Percentiles rank a stretch among this genome's conserved stretches.
phyloP scores from a whole-genome alignment of 1,140 invertebrate genomes.

The Zophobas morio region DNA sequence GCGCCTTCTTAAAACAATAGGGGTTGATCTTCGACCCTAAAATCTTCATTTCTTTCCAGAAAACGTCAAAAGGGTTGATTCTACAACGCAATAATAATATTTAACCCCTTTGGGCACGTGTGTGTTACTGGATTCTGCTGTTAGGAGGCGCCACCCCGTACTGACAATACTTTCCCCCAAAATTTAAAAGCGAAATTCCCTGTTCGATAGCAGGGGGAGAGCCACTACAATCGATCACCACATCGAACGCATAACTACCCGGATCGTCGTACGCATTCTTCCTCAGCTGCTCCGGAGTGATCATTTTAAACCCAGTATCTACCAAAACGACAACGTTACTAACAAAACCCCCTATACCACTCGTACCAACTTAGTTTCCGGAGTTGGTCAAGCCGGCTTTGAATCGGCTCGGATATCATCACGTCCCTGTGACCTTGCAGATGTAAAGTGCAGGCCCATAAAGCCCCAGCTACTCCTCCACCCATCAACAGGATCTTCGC shows the following conservation, averaged over 20 bases:
- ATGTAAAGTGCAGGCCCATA: slow-evolving; percentile 76
- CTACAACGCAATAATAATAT: slow-evolving; percentile 67
- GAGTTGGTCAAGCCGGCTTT: slow-evolving; percentile 69
- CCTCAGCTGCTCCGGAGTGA: slow-evolving; percentile 71
- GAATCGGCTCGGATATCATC: slow-evolving; percentile 75
- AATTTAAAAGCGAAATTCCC: slow-evolving; percentile 66
- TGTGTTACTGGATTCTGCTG: slow-evolving; percentile 64
- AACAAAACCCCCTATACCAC: slow-evolving; percentile 46
- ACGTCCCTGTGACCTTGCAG: slow-evolving; percentile 77
- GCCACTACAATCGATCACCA: slow-evolving; percentile 78
- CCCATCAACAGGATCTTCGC: slow-evolving; percentile 70
- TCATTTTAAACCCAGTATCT: slow-evolving; percentile 73
- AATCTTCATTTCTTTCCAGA: slow-evolving; percentile 75
- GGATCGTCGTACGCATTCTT: slow-evolving; percentile 59
- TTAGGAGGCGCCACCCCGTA: slow-evolving; percentile 71
- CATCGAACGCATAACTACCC: slow-evolving; percentile 68
- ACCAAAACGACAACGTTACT: slow-evolving; percentile 35
- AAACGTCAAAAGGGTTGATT: slow-evolving; percentile 72
- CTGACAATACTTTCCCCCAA: slow-evolving; percentile 70
- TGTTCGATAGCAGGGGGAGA: slow-evolving; percentile 70
- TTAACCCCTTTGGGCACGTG: not conserved
- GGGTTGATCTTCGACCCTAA: slow-evolving; percentile 79
- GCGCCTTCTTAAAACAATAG: slow-evolving; percentile 75
- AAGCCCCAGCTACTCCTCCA: slow-evolving; percentile 79
- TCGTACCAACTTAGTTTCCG: slow-evolving; percentile 68